Evolutionary conservation across 2,113 vertebrate species (phyloP).

Genomic region (Lepus europaeus): DNA sequence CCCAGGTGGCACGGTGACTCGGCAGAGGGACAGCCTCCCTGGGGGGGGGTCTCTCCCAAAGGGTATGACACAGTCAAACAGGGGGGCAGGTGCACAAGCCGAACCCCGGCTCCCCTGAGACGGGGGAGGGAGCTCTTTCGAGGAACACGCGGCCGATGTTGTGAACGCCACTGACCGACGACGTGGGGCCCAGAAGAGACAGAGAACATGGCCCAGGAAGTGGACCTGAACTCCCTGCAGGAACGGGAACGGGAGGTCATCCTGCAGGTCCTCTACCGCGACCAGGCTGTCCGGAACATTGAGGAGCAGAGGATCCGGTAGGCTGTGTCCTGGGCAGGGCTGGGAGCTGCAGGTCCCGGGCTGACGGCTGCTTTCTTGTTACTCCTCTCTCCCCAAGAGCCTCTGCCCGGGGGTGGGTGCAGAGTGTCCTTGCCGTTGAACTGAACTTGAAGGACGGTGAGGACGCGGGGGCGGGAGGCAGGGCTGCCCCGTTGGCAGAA

Average conservation of each 20-base stretch:
- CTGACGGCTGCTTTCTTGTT: accelerated
- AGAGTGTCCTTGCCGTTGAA: no score
- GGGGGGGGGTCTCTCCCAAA: neutral
- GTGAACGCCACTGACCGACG: no score
- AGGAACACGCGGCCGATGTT: neutral
- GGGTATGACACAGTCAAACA: conserved; percentile 37
- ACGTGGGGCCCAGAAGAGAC: neutral
- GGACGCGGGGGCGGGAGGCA: neutral
- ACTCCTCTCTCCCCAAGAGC: neutral
- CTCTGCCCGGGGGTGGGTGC: neutral
- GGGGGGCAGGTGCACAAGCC: neutral
- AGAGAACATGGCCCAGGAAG: conserved; percentile 84
- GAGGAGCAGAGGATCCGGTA: conserved; percentile 95
- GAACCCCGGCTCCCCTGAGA: neutral
- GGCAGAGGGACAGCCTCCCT: accelerated
- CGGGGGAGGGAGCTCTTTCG: neutral
- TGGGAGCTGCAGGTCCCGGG: accelerated
- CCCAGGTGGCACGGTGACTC: neutral
- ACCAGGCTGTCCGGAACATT: conserved; percentile 88
- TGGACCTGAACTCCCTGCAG: conserved; percentile 91
- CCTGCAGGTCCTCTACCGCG: conserved; percentile 93
- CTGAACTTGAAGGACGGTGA: neutral
- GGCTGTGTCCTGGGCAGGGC: accelerated
- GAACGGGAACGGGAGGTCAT: conserved; percentile 90
- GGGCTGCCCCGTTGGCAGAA: neutral